Base-by-base conservation (phyloP, 2,888 invertebrate genomes). In the Neoitamus cyanurus region DNA sequence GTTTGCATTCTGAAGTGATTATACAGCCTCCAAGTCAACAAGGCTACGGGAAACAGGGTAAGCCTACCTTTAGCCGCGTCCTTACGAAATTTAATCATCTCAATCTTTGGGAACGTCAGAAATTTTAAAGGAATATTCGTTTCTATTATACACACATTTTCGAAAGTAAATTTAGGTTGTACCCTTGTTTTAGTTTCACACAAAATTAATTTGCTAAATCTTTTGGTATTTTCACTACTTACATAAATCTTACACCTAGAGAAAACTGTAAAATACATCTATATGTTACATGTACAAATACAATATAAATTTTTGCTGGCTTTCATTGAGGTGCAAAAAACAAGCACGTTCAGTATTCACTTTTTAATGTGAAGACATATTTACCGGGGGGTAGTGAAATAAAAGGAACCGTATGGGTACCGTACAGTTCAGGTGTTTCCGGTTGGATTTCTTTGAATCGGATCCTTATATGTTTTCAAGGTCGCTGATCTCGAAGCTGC, bases 1-100 rank as follows among this genome's bases (percentile, higher is more conserved):
- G 34, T 58, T 75, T 75, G 75, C 42, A 28, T 75, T 42, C 75
- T 75, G 75, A 42, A 37, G 75, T 42, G 42, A 42, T 75, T 75
- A 25, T 75, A 28, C 42, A 75, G 42, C 75, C 58, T 58, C 58
- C 9, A 58, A 58, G 25, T 58, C 25, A 58, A 58, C 58, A 58
- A 58, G 58, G 42, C 20, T 58, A 58, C 58, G 9, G 58, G 20
- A 58, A 20, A 20, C 58, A 58, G 25, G 58, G 9, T 5, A 58
- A 20, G 58, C 25, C 58, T 58, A 25, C 58, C 58, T 15, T 25
- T 58, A 15, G 25, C 25, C 2, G 25, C 9, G 9, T 58, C 6
- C 9, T 58, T 58, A 15, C 15, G 58, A 58, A 58, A 58, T 58
- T 58, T 58, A 58, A 58, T 58, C 58, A 58, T 20, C 58, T 58